These are phyloP conservation scores for Cistogaster globosa DNA, from an alignment of 2,888 invertebrate genomes.

Conservation along the genomic window DNA sequence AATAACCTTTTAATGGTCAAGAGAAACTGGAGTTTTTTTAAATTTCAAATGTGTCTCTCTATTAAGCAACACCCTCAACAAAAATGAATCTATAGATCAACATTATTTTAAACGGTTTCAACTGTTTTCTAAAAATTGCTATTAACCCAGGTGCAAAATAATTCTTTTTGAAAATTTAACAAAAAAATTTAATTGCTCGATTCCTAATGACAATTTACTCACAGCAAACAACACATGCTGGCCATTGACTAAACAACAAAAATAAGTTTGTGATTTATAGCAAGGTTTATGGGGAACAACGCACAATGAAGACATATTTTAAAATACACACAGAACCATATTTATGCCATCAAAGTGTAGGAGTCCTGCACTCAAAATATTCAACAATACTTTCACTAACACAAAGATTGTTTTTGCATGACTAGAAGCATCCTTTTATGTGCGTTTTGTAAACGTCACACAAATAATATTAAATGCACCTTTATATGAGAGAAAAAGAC, in stretches of 20 bases:
- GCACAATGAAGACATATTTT: slow-evolving; percentile 12
- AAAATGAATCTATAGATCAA: slow-evolving; percentile 28
- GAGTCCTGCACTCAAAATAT: slow-evolving; percentile 40
- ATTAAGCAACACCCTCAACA: slow-evolving; percentile 65
- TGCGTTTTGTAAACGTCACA: neutral
- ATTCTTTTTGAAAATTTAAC: slow-evolving; percentile 23
- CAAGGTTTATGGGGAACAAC: slow-evolving; percentile 28
- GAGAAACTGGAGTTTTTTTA: slow-evolving; percentile 1
- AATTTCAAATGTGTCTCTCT: slow-evolving; percentile 9
- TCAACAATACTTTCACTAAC: neutral
- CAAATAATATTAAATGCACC: no score
- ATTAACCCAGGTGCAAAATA: slow-evolving; percentile 61
- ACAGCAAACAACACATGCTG: slow-evolving; percentile 60
- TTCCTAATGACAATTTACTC: slow-evolving; percentile 45
- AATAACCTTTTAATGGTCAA: neutral
- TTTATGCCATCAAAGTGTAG: slow-evolving; percentile 54
- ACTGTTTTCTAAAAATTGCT: slow-evolving; percentile 35
- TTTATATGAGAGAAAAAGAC: no score
- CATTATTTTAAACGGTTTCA: slow-evolving; percentile 12
- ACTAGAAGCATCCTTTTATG: slow-evolving; percentile 4
- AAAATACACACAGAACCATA: slow-evolving; percentile 3
- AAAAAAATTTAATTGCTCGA: slow-evolving; percentile 42
- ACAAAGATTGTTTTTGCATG: slow-evolving; percentile 28
- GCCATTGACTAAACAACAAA: slow-evolving; percentile 29
- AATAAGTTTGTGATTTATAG: slow-evolving; percentile 61